Evolutionary conservation across 1,140 invertebrate species (phyloP).

Genomic region (Pristionchus pacificus): DNA sequence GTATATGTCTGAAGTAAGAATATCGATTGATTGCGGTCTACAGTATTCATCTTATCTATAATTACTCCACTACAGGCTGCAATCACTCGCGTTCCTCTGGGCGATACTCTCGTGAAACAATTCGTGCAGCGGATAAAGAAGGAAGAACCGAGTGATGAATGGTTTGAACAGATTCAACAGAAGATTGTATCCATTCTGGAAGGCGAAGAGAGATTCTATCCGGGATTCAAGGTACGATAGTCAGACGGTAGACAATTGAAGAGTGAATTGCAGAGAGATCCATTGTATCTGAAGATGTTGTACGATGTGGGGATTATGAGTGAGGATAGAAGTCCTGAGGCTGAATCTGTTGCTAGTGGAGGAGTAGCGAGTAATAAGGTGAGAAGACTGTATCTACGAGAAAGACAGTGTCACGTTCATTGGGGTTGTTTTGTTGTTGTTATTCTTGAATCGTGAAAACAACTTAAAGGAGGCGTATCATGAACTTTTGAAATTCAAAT

Average conservation of each 20-base stretch:
- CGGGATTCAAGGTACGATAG: conserved; percentile 64
- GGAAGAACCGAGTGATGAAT: conserved; percentile 66
- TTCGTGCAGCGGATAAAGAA: conserved; percentile 68
- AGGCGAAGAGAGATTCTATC: conserved; percentile 69
- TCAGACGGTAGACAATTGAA: neutral
- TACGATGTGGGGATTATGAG: conserved; percentile 72
- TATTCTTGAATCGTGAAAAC: neutral
- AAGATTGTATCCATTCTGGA: conserved; percentile 56
- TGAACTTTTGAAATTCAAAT: no score
- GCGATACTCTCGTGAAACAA: conserved; percentile 67
- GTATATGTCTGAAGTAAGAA: conserved; percentile 70
- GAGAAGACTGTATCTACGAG: neutral
- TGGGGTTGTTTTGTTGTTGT: neutral
- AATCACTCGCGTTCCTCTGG: conserved; percentile 67
- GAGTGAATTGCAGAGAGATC: conserved; percentile 59
- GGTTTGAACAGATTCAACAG: conserved; percentile 79
- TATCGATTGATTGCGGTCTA: conserved; percentile 13
- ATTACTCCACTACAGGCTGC: conserved; percentile 59
- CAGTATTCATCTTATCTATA: neutral
- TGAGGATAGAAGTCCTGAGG: conserved; percentile 41
- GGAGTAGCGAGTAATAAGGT: conserved; percentile 1
- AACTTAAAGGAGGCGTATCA: neutral
- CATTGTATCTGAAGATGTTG: conserved; percentile 71
- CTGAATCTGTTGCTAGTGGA: conserved; percentile 60
- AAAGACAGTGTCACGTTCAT: neutral